Evolutionary conservation across 2,888 invertebrate species (phyloP).

Genomic region (Xestia c-nigrum): DNA sequence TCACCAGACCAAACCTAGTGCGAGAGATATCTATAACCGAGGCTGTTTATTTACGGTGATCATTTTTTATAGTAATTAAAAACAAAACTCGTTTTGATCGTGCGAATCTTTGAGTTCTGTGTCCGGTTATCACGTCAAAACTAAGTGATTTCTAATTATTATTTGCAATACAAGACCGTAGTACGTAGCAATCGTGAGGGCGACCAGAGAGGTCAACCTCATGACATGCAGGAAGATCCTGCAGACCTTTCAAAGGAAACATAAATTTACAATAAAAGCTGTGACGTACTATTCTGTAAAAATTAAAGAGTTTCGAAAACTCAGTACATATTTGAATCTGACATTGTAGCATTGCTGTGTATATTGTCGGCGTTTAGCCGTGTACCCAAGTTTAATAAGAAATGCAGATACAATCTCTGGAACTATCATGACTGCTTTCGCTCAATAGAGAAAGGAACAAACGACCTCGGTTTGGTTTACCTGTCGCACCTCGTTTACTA

Average conservation of each 20-base stretch:
- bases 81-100: not conserved
- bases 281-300: not conserved
- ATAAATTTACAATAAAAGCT: not conserved
- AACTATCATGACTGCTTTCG: too few relatives aligned
- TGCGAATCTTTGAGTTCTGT: not conserved
- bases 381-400: not conserved
- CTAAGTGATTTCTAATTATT: not conserved
- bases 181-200: too few relatives aligned
- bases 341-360: not conserved
- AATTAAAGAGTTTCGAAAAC: not conserved
- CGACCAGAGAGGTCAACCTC: too few relatives aligned
- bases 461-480: not conserved
- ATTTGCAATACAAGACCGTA: too few relatives aligned
- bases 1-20: not conserved
- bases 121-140: not conserved
- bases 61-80: not conserved
- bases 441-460: not conserved
- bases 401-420: not conserved
- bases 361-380: not conserved
- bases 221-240: too few relatives aligned
- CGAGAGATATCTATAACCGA: not conserved
- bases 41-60: not conserved
- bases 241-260: too few relatives aligned
- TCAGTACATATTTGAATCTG: not conserved
- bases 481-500: not conserved